Base-by-base conservation (phyloP, 2,888 invertebrate species). In the Antheraea yamamai region DNA sequence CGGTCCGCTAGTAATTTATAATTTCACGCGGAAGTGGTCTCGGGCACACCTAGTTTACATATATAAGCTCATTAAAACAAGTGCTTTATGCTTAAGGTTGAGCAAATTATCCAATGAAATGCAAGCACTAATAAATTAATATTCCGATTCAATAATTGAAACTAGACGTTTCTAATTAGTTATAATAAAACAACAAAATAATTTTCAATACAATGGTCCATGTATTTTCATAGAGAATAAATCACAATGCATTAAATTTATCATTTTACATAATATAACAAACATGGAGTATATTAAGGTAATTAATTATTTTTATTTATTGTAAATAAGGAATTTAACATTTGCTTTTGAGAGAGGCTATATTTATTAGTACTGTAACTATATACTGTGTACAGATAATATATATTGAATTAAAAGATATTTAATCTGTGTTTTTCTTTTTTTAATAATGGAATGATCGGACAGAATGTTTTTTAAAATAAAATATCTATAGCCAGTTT, bases 221-320 rank as follows among this genome's bases (percentile, higher is more conserved):
- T 93, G 90, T 92, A 92, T 87, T 91, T 92, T 91, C 89, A 92
- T 90, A 91, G 87, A 92, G 91, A 90, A 88, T 92, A 92, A 84
- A 93, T 93, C 94, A 93, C 94, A 93, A 91, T 93, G 89, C 86
- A 90, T 90, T 92, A 90, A 85, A 90, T 89, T 86, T 83, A 82
- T 84, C 85, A 88, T 85, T 83, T 87, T 89, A 89, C 86, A 89
- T 81, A 81, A 84, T 86, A 83, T 85, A 88, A 89, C 87, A 88
- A 84, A 89, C 84, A 87, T 81, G 85, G 90, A 91, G 89, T 91
- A 92, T 86, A 89, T 88, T 85, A 85, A 80, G 81, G 83, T 85
- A 85, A 87, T 78, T 81, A 84, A 81, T 81, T 70, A 23, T 75
- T 55, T 73, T 75, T 61, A 30, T 23, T 75, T 58, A 26, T 58